A percentile compares a stretch with the other conserved stretches of the same genome.
Conservation (phyloP, 2,888 invertebrate species). For the Eupsilia transversa region DNA sequence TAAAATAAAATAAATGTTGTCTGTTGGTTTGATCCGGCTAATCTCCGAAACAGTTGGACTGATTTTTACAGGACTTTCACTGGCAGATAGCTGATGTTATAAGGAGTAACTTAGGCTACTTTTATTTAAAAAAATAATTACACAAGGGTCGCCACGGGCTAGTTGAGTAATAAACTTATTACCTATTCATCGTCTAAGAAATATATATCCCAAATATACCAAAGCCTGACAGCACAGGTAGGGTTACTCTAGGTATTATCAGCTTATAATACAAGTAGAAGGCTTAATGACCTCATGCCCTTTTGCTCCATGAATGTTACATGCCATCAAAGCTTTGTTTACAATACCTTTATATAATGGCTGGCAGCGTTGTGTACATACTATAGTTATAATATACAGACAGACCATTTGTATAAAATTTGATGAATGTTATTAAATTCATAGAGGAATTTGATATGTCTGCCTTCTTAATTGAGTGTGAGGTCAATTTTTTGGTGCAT, state of each 20-base stretch:
- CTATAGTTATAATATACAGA: slow-evolving; percentile 24
- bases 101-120: too few species aligned
- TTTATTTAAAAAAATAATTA: too few species aligned
- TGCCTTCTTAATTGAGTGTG: not conserved
- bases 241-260: slow-evolving; percentile 10
- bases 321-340: slow-evolving; percentile 53
- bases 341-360: slow-evolving; percentile 55
- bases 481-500: not conserved
- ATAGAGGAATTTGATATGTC: not conserved
- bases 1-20: too few species aligned
- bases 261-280: slow-evolving; percentile 14
- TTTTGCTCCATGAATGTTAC: slow-evolving; percentile 51
- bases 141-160: too few species aligned
- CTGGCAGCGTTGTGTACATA: slow-evolving; percentile 21
- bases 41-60: too few species aligned
- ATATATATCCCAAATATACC: not conserved
- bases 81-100: too few species aligned
- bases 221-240: not conserved
- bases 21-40: too few species aligned
- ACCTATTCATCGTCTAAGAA: not conserved
- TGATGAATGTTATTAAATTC: slow-evolving; percentile 22
- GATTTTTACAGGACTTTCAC: too few species aligned
- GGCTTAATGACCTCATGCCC: slow-evolving; percentile 46
- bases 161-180: not conserved
- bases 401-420: slow-evolving; percentile 4